Percentiles rank a stretch among this genome's conserved stretches.
These are phyloP conservation scores for Hydropotes inermis DNA, from an alignment of 2,113 vertebrate species.

Conservation along the genomic window DNA sequence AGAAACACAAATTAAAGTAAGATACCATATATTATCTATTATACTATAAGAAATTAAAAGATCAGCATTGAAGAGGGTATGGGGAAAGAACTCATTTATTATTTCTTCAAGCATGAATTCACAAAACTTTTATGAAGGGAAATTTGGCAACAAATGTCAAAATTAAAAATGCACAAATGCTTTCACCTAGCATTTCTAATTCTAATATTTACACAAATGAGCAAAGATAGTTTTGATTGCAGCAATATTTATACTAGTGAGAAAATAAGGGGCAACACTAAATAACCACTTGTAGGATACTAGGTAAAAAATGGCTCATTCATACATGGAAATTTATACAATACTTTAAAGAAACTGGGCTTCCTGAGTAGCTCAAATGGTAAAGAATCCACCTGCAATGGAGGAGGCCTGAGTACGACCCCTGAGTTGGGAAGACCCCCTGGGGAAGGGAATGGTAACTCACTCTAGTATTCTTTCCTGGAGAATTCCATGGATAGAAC, in stretches of 20 bases:
- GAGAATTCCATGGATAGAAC: not conserved
- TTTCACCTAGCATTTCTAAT: not conserved
- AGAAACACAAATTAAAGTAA: not conserved
- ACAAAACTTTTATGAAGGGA: not conserved
- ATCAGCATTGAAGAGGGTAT: not conserved
- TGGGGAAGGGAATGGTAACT: not conserved
- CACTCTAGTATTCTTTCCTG: not conserved
- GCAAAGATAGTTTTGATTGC: not conserved
- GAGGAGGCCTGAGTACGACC: not conserved
- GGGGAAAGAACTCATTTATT: not conserved
- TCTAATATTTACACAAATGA: not conserved
- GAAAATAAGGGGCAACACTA: not conserved
- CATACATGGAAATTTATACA: not conserved
- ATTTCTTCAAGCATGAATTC: not conserved
- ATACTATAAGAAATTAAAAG: not conserved
- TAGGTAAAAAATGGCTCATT: not conserved
- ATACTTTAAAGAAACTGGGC: not conserved
- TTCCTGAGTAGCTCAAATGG: not conserved
- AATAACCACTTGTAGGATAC: not conserved
- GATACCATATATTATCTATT: not conserved
- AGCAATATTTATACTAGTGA: not conserved
- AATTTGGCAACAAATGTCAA: not conserved
- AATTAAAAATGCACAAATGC: not conserved
- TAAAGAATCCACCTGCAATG: not conserved
- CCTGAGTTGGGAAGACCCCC: not conserved